Base-by-base conservation (phyloP, 1,140 invertebrate genomes). In the Caenorhabditis tropicalis region DNA sequence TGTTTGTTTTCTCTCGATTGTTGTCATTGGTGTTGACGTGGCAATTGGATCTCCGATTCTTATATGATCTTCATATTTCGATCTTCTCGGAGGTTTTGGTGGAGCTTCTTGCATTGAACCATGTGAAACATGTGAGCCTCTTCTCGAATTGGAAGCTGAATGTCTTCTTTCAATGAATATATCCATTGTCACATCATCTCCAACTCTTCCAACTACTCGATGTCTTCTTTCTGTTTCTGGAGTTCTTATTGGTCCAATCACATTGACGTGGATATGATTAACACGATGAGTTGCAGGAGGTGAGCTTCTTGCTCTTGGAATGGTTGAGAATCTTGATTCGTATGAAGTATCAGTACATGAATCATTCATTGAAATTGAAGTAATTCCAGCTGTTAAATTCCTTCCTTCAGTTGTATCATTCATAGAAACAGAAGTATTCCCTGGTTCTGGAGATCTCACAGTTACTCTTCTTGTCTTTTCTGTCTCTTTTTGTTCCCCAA, bases 1-100 rank as follows among this genome's bases (percentile, higher is more conserved):
- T 27, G 65, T 74, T 29, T 74, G 65, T 21, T 74, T 74, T 74
- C 65, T 74, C 43, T 74, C 65, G 9, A 74, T 74, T 74, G 65
- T 74, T 74, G 65, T 74, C 65, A 74, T 74, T 74, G 65, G 65
- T 19, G 65, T 74, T 12, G 65, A 74, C n/a, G 65, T 74, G 33
- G 65, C 65, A 46, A 74, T 74, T 43, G 65, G 65, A 10, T 74
- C 65, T 74, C 65, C 65, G 24, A 74, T 74, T 46, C 65, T 19
- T 5, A 74, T 46, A 46, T 74, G 16, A 4, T 74, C 65, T 9
- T 74, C 65, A 74, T 74, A 74, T 46, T 74, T 74, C 27, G 65
- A 74, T 43, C 65, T 74, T 74, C 65, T 39, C 10, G 65, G 65
- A 10, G 65, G 65, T 31, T 74, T 74, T 15, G 65, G 65, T 1